A percentile compares a stretch with the other conserved stretches of the same genome.
phyloP scores from a whole-genome alignment of 2,888 invertebrate genomes.

The Latheticus oryzae region DNA sequence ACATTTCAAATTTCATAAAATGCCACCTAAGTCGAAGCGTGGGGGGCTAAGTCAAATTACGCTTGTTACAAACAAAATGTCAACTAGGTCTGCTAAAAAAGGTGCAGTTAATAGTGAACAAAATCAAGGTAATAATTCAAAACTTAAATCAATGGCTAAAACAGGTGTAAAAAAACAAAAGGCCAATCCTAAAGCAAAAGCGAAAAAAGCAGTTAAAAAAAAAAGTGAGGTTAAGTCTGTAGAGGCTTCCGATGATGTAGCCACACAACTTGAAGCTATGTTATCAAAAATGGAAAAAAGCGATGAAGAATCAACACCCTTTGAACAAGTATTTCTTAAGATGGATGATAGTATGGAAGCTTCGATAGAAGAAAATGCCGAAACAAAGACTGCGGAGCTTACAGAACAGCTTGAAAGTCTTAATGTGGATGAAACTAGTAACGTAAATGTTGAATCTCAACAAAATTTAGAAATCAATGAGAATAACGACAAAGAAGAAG shows the following conservation, averaged over 20 bases:
- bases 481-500: slow-evolving; percentile 43
- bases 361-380: slow-evolving; percentile 12
- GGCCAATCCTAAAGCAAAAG: slow-evolving; percentile 19
- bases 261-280: slow-evolving; percentile 1
- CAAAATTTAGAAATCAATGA: too few species aligned
- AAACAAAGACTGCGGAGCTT: slow-evolving; percentile 34
- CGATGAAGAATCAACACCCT: slow-evolving; percentile 13
- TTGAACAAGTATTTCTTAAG: slow-evolving; percentile 21
- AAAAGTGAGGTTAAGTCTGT: slow-evolving; percentile 31
- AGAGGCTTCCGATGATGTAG: not conserved
- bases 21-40: slow-evolving; percentile 57
- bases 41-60: slow-evolving; percentile 26
- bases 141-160: slow-evolving; percentile 10
- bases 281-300: slow-evolving; percentile 14
- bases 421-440: slow-evolving; percentile 25
- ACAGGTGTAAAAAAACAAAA: slow-evolving; percentile 10
- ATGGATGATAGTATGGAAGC: slow-evolving; percentile 25
- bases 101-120: not conserved
- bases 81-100: slow-evolving; percentile 32
- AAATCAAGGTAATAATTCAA: slow-evolving; percentile 1
- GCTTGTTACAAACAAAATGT: slow-evolving; percentile 21
- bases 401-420: slow-evolving; percentile 42
- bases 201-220: slow-evolving; percentile 21
- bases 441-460: slow-evolving; percentile 22
- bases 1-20: too few species aligned